These are phyloP conservation scores for Sepioteuthis lessoniana DNA, from an alignment of 2,888 invertebrate genomes.

Conservation along the genomic window DNA sequence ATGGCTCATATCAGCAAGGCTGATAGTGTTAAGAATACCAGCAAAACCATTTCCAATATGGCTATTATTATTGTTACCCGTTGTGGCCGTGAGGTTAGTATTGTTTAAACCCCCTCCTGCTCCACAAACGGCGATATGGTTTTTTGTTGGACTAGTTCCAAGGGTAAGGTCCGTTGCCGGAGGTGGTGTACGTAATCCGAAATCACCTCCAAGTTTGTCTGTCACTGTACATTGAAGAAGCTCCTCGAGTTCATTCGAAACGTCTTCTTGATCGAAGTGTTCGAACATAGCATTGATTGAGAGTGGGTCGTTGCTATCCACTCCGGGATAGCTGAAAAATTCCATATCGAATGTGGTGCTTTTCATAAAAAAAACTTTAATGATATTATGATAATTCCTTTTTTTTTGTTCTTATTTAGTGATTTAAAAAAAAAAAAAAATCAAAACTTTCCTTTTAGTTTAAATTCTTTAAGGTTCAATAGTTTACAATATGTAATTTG, in stretches of 20 bases:
- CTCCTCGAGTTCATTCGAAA: conserved; percentile 35
- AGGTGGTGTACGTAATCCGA: conserved; percentile 13
- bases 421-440: no score
- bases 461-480: background rate
- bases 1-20: background rate
- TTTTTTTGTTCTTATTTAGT: background rate
- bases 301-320: conserved; percentile 15
- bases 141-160: background rate
- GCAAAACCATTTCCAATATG: background rate
- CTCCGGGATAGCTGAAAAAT: background rate
- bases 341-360: background rate
- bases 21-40: background rate
- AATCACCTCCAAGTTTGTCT: background rate
- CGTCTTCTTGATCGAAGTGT: conserved; percentile 44
- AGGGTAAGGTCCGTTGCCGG: background rate
- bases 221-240: background rate
- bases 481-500: background rate
- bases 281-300: conserved; percentile 44
- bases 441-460: no score
- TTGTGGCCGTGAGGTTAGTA: background rate
- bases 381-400: no score
- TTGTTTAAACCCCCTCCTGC: background rate
- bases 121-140: background rate
- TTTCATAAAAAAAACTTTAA: background rate
- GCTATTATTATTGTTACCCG: background rate